Base-by-base conservation (phyloP, 2,888 invertebrate genomes). In the Gandaritis pyraliata region DNA sequence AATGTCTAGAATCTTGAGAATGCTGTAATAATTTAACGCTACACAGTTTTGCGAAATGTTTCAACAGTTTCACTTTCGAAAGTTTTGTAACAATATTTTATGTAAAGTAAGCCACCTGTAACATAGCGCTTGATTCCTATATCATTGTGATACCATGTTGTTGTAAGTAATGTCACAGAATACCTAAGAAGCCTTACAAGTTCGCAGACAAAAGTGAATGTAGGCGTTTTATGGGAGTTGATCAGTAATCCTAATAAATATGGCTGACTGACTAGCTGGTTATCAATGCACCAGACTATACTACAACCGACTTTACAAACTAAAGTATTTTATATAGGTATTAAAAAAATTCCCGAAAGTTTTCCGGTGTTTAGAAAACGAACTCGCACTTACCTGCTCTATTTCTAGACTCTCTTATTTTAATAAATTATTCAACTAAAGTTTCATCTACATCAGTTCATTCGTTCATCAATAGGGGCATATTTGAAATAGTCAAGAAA, bases 201-300 rank as follows among this genome's bases (percentile, higher is more conserved):
- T 54, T 62, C 43, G 60, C 49, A 85, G 86, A 86, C 82, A 90
- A 88, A 91, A 90, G 89, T 88, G 88, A 90, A 89, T 86, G 90
- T 89, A 83, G 86, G 86, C 72, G 83, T 74, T 70, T 71, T 75
- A 76, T 81, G 76, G 75, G 79, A 82, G 78, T 23, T 41, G 0
- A 41, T 41, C 15, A 43, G 16, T 41, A 15, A 33, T 33, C 33
- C 33, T 33, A 10, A 33, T 8, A 16, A 16, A 16, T 16, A 43
- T 16, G 11, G 16, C 16, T 43, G 16, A 43, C 10, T 43, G 10
- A 41, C 15, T 43, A 8, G 43, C 43, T 15, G 10, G 10, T 13
- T 8, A n/a, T 43, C 16, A 16, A 16, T 16, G 15, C 33, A 33
- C 33, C 33, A 33, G 33, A 6, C 10, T 33, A 33, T 33, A 23